phyloP scores from a whole-genome alignment of 1,140 invertebrate species.

The Sesamia nonagrioides region DNA sequence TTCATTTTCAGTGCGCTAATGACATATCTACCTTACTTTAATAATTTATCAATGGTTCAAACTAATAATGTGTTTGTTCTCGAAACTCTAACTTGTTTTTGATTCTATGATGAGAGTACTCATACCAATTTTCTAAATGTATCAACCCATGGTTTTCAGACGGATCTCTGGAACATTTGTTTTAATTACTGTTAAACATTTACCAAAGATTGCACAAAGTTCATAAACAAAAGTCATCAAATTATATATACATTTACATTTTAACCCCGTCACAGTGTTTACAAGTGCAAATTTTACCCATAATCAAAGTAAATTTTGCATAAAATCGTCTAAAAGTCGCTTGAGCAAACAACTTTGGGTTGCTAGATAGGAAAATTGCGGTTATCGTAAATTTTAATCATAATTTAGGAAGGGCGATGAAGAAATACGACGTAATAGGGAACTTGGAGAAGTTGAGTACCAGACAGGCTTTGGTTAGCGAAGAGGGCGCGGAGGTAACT shows the following conservation, averaged over 20 bases:
- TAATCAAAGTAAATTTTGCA: constrained; percentile 45
- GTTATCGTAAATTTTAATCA: constrained; percentile 74
- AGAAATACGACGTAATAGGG: constrained; percentile 75
- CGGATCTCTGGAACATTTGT: neutral
- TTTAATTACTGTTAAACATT: constrained; percentile 3
- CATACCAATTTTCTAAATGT: no score
- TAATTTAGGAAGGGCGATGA: constrained; percentile 67
- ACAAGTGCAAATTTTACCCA: constrained; percentile 28
- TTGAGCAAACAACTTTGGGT: constrained; percentile 44
- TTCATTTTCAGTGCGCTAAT: no score
- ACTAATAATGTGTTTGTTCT: no score
- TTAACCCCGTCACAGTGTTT: constrained; percentile 5
- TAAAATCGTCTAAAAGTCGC: constrained; percentile 45
- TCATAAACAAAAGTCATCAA: constrained; percentile 17
- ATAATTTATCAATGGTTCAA: no score
- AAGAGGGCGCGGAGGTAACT: constrained; percentile 1
- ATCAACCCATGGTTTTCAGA: no score
- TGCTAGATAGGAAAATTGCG: constrained; percentile 39
- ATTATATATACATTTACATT: constrained; percentile 6
- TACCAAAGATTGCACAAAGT: neutral
- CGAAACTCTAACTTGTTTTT: no score
- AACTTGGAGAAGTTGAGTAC: constrained; percentile 59
- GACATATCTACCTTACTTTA: no score
- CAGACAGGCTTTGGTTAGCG: neutral
- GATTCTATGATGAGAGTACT: no score